Evolutionary conservation across 2,888 invertebrate species (phyloP), one percentile per base, ranked within the genome.

Genomic region (Mimas tiliae): DNA sequence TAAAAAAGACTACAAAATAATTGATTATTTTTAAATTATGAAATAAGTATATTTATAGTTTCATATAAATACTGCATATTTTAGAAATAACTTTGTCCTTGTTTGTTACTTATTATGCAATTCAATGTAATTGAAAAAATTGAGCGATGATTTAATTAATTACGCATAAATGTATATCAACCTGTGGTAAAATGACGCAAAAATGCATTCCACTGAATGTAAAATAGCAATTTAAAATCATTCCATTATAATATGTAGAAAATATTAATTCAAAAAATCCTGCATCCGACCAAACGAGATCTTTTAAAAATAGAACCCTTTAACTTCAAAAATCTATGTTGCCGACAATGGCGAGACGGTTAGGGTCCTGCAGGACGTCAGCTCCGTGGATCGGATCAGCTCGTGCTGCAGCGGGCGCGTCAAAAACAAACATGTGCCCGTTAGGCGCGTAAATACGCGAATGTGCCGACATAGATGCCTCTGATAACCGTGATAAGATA

Each of bases 321-420:
- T 42, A 58, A 19, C 6, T 34, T 38, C 42, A 19, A 19, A 16
- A 38, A 55, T 58, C 58, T 72, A 69, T 53, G 62, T 16, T 16
- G 27, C 4, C 16, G 64, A 63, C 63, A 42, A 53, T 38, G 27
- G 38, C 33, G 11, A 63, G 64, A 50, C 67, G 67, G 58, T 58
- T 58, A 72, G 75, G 73, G 72, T 67, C 72, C 71, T 75, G 77
- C 80, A 82, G 27, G 74, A 74, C 80, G 81, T 81, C 80, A 72
- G 79, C 80, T 79, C 74, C 68, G 21, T 45, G 12, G 55, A 64
- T 72, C 75, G 75, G 19, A 19, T 16, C 16, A 33, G 55, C 68
- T 65, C 71, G 70, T 70, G 70, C 75, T 76, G 72, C 72, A 67
- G 68, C 64, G 65, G 52, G 69, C 66, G 66, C 67, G 63, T 64